Conservation (phyloP, 2,888 invertebrate species). For the Brachyopa scutellaris region DNA sequence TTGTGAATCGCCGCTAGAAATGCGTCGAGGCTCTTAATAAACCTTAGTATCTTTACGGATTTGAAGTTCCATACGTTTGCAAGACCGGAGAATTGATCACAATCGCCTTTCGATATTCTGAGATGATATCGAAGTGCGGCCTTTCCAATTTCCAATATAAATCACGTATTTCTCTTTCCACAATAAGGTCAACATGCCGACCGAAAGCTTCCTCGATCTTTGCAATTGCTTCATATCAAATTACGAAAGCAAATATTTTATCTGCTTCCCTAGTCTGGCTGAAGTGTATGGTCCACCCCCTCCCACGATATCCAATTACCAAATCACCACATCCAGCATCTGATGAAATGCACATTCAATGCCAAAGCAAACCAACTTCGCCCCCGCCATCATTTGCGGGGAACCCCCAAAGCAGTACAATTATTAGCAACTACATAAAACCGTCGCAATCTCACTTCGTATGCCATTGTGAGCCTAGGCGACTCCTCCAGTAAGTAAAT, state of each 20-base stretch:
- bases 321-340: conserved; percentile 71
- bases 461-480: conserved; percentile 56
- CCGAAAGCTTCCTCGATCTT: conserved; percentile 8
- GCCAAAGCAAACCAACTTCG: conserved; percentile 45
- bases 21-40: too few relatives aligned
- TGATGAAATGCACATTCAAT: conserved; percentile 70
- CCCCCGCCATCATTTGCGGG: conserved; percentile 52
- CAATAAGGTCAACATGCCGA: conserved; percentile 18
- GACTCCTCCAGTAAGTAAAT: conserved; percentile 59
- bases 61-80: too few relatives aligned
- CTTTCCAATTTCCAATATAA: too few relatives aligned
- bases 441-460: conserved; percentile 64
- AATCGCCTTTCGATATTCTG: too few relatives aligned
- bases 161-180: conserved; percentile 54
- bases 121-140: too few relatives aligned
- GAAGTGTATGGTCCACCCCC: conserved; percentile 8
- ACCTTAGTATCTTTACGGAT: too few relatives aligned
- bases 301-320: conserved; percentile 67
- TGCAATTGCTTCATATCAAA: conserved; percentile 52
- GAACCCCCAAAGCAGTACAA: conserved; percentile 54
- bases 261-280: conserved; percentile 18
- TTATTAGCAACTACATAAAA: conserved; percentile 58
- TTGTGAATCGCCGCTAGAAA: too few relatives aligned
- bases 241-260: conserved; percentile 71
- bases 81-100: too few relatives aligned